Conservation (phyloP, 2,797 vertebrate species). For the Pangasius djambal region DNA sequence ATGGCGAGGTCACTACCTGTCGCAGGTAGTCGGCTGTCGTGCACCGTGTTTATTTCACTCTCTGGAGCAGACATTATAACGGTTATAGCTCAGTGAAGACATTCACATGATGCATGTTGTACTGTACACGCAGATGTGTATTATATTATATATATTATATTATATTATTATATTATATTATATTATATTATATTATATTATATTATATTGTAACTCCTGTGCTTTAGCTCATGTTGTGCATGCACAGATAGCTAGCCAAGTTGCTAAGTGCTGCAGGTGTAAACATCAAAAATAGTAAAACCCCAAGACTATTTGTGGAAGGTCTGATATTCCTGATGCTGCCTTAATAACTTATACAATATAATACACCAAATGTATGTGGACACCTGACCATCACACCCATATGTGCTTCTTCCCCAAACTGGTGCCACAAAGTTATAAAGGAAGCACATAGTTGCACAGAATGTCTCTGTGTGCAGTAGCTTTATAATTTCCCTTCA, state of each 20-base stretch:
- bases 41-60: not conserved
- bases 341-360: not conserved
- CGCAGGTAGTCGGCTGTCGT: conserved; percentile 47
- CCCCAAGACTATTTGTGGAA: not conserved
- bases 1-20: conserved; percentile 64
- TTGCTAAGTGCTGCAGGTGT: not conserved
- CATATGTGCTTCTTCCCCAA: not conserved
- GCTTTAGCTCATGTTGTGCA: not conserved
- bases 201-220: not conserved
- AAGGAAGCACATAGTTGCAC: not conserved
- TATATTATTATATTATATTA: not conserved
- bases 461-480: not conserved
- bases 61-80: not conserved
- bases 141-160: too few species aligned
- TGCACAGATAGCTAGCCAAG: not conserved
- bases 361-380: not conserved
- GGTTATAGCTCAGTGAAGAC: not conserved
- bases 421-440: not conserved
- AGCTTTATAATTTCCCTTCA: too few species aligned
- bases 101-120: not conserved
- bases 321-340: not conserved
- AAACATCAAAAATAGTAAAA: not conserved
- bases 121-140: not conserved
- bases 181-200: not conserved
- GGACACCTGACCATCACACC: not conserved